Evolutionary conservation across 2,888 invertebrate species (phyloP), one percentile per base, ranked within the genome.

Genomic region (Luperina testacea): DNA sequence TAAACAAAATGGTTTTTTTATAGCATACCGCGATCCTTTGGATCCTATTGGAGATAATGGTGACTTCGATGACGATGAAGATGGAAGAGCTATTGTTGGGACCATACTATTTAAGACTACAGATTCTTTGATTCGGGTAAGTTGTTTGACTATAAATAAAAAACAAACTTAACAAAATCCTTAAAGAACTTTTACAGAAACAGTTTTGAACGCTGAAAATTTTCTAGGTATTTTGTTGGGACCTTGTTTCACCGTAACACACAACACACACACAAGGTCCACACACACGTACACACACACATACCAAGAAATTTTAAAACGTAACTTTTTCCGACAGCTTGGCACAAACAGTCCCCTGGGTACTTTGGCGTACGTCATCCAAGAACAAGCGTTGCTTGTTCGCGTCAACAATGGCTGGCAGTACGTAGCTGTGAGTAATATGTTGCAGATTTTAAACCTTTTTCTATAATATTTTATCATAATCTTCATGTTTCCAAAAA

Each of bases 381-480:
- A 99, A 94, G 99, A 99, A 94, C 99, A 99, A 96, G 98, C 98
- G 4, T 96, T 99, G 53, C 97, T 99, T 75, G 98, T 99, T 57
- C 97, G 99, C 90, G 99, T 99, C 90, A 98, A 98, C 94, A 98
- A 98, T 92, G 99, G 99, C 77, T 99, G 99, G 99, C 99, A 99
- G 93, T 99, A 99, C 91, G 98, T 99, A 88, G 98, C 98, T 95
- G 99, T 99, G 96, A 98, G 98, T 98, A 88, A 75, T 61, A 80
- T 81, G 45, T 84, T 76, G 70, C 63, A 63, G 0, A 48, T 77
- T 75, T 48, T 8, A 53, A 69, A 59, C 11, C 6, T 20, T 61
- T 42, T 8, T 5, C 5, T 42, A 38, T 51, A 24, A 13, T n/a
- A 51, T 38, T 38, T 27, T n/a, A 53, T 17, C 42, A 32, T 20